Conservation (phyloP, 2,797 vertebrate genomes). For the Scleropages formosus region DNA sequence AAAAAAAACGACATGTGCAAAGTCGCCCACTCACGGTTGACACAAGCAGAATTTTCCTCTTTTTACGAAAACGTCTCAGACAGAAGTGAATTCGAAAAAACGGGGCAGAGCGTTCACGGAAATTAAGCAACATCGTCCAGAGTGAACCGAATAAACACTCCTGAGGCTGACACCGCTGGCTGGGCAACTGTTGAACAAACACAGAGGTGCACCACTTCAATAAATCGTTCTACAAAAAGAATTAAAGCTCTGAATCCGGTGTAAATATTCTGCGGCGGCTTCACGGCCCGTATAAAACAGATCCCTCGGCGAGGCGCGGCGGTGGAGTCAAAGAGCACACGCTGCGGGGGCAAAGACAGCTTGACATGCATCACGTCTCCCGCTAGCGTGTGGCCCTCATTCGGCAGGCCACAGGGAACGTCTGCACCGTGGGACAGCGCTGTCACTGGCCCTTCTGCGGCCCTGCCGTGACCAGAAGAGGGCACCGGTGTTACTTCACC, state of each 20-base stretch:
- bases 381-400: neutral
- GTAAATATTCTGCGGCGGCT: slow-evolving; percentile 38
- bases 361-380: neutral
- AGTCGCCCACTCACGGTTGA: neutral
- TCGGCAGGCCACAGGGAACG: neutral
- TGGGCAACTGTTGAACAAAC: slow-evolving; percentile 25
- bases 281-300: slow-evolving; percentile 18
- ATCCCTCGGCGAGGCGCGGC: neutral
- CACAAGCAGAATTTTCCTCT: slow-evolving; percentile 4
- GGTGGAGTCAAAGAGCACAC: neutral
- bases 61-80: slow-evolving; percentile 27
- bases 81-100: slow-evolving; percentile 30
- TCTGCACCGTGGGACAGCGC: neutral
- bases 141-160: slow-evolving; percentile 25
- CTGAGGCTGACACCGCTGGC: slow-evolving; percentile 9
- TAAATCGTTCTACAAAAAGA: slow-evolving; percentile 34
- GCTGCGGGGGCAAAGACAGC: neutral
- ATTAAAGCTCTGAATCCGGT: slow-evolving; percentile 33
- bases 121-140: slow-evolving; percentile 30
- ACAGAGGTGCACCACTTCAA: slow-evolving; percentile 20
- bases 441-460: neutral
- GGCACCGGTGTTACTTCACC: slow-evolving; percentile 23
- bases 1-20: neutral
- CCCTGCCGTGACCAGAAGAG: slow-evolving; percentile 23
- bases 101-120: slow-evolving; percentile 3